Evolutionary conservation across 2,888 invertebrate genomes (phyloP).

Genomic region (Capitulum mitella): DNA sequence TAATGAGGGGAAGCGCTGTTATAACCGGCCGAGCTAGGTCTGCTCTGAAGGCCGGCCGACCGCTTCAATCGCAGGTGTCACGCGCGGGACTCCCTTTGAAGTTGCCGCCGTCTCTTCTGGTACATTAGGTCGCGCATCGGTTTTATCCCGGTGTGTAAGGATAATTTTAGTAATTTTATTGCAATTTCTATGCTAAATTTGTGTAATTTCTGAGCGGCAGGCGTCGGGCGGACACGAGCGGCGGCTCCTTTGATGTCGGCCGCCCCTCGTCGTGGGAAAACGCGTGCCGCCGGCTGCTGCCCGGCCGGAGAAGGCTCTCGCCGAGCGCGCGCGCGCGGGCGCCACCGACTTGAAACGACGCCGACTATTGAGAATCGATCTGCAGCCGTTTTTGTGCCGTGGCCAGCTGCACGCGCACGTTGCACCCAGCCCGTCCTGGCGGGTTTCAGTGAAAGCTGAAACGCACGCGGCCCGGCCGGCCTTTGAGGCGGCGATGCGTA

Average conservation of each 20-base stretch:
- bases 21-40: neutral
- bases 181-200: conserved; percentile 24
- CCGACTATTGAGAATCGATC: neutral
- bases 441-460: neutral
- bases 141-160: neutral
- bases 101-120: conserved; percentile 36
- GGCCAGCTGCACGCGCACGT: neutral
- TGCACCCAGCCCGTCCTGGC: neutral
- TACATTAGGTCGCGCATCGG: conserved; percentile 12
- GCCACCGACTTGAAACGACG: conserved; percentile 2
- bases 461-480: neutral
- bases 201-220: conserved; percentile 17
- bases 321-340: neutral
- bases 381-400: neutral
- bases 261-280: conserved; percentile 16
- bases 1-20: conserved; percentile 10
- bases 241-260: conserved; percentile 8
- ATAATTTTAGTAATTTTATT: conserved; percentile 24
- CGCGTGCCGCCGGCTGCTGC: neutral
- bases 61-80: conserved; percentile 22
- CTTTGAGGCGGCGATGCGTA: neutral
- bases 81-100: conserved; percentile 36
- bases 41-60: neutral
- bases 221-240: neutral
- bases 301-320: neutral